Evolutionary conservation across 2,888 invertebrate genomes (phyloP).

Genomic region (Drosophila falleni): DNA sequence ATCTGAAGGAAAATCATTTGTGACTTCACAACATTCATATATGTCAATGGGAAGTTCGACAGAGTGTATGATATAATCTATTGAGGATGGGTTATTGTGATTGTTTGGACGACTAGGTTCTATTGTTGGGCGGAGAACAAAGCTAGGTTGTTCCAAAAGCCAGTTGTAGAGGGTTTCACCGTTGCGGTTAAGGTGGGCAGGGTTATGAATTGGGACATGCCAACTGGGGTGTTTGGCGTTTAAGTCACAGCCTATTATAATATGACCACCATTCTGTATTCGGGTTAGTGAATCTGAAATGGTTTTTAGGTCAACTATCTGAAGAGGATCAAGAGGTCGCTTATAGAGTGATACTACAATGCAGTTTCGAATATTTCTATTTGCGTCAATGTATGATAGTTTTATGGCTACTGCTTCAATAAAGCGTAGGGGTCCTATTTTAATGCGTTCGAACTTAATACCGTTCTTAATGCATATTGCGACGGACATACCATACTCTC

Average conservation of each 20-base stretch:
- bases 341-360: conserved; percentile 6
- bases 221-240: conserved; percentile 28
- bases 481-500: not conserved
- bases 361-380: not conserved
- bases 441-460: not conserved
- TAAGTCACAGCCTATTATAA: conserved; percentile 7
- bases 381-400: not conserved
- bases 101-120: conserved; percentile 4
- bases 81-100: conserved; percentile 1
- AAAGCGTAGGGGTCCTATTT: not conserved
- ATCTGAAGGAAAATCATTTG: conserved; percentile 10
- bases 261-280: too few relatives aligned
- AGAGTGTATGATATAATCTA: conserved; percentile 13
- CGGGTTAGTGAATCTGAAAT: too few relatives aligned
- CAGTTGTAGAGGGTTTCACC: not conserved
- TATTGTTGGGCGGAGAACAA: not conserved
- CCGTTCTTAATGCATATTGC: conserved; percentile 7
- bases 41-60: not conserved
- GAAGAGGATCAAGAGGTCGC: not conserved
- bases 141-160: not conserved
- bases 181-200: not conserved
- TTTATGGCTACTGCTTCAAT: conserved; percentile 7
- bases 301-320: too few relatives aligned
- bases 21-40: not conserved
- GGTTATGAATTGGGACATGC: not conserved